These are phyloP conservation scores for Eubasilissa regina DNA, from an alignment of 1,140 invertebrate species.

Conservation along the genomic window DNA sequence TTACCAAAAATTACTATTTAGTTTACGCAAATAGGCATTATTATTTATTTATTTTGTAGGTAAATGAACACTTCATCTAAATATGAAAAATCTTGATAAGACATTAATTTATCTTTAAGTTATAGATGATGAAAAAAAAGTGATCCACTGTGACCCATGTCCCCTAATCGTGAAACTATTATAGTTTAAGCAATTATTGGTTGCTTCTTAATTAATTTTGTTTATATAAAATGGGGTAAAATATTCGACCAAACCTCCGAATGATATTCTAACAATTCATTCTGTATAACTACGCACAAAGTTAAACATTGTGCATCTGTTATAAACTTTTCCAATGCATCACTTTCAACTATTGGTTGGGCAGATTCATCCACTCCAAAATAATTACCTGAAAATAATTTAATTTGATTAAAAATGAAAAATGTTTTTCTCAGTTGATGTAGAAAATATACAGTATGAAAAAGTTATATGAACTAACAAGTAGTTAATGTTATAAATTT, in stretches of 20 bases:
- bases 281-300: conserved; percentile 29
- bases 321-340: conserved; percentile 50
- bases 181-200: too few species aligned
- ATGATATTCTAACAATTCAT: conserved; percentile 51
- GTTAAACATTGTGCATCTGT: conserved; percentile 50
- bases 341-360: conserved; percentile 22
- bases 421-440: neutral
- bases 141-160: too few species aligned
- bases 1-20: too few species aligned
- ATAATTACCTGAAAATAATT: conserved; percentile 17
- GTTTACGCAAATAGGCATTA: too few species aligned
- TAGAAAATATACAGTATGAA: neutral
- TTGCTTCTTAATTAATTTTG: neutral
- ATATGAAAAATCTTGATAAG: too few species aligned
- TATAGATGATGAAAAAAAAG: too few species aligned
- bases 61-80: too few species aligned
- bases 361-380: conserved; percentile 23
- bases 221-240: neutral
- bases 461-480: conserved; percentile 1
- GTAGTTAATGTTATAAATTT: conserved; percentile 25
- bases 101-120: too few species aligned
- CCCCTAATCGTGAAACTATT: too few species aligned
- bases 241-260: conserved; percentile 36
- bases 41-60: too few species aligned
- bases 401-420: neutral